Conservation (phyloP, 2,888 invertebrate genomes). For the Drosophila dives region DNA sequence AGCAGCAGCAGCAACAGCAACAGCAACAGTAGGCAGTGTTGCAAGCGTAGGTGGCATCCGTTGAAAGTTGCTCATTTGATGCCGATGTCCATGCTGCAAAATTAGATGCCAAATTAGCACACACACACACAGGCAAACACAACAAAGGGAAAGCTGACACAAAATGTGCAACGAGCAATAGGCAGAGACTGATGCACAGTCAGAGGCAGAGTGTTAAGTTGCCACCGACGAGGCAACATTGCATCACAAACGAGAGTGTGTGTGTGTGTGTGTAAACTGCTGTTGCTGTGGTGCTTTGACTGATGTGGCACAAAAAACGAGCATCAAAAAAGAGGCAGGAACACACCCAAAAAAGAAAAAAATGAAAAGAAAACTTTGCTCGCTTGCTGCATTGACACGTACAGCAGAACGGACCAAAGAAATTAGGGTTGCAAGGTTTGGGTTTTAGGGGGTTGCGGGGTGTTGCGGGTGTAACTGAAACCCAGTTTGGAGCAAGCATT, state of each 20-base stretch:
- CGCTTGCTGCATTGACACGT: conserved; percentile 67
- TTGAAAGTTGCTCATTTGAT: conserved; percentile 46
- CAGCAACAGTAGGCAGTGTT: background rate
- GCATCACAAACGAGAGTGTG: conserved; percentile 29
- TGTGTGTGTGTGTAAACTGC: conserved; percentile 38
- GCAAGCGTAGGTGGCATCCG: conserved; percentile 30
- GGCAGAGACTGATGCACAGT: conserved; percentile 50
- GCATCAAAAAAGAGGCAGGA: conserved; percentile 26
- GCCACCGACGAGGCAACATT: conserved; percentile 51
- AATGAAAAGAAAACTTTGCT: conserved; percentile 58
- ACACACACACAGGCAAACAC: conserved; percentile 9
- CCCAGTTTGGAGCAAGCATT: conserved; percentile 33
- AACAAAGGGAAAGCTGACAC: conserved; percentile 2
- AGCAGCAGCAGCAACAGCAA: conserved; percentile 39
- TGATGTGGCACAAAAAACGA: conserved; percentile 64
- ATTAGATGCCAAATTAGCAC: conserved; percentile 78
- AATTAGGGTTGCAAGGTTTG: background rate
- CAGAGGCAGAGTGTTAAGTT: conserved; percentile 68
- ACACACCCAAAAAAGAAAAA: conserved; percentile 13
- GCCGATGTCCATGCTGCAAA: conserved; percentile 66
- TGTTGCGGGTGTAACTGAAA: conserved; percentile 19
- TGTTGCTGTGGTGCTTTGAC: conserved; percentile 73
- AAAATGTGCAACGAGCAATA: conserved; percentile 38
- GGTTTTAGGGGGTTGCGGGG: background rate
- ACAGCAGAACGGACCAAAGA: conserved; percentile 42